Base-by-base conservation (phyloP, 2,797 vertebrate species). In the Leptoclinus maculatus region DNA sequence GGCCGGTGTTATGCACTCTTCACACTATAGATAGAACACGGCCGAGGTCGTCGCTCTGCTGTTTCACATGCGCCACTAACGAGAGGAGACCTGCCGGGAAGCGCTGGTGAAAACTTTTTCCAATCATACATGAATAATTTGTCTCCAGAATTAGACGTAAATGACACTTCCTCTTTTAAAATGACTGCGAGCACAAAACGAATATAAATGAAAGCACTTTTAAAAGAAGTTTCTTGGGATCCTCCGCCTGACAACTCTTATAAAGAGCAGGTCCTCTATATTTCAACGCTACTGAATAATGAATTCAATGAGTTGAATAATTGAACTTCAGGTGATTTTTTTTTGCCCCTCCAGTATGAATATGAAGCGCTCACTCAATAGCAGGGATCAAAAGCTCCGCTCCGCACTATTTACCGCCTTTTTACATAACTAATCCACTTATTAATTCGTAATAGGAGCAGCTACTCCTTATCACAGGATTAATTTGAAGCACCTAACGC, bases 401-500 rank as follows among this genome's bases (percentile, higher is more conserved):
- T n/a, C n/a, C n/a, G n/a, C n/a, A 17, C 79, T 84, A 84, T 88
- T 91, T 87, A 82, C 74, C 36, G 76, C 4, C 69, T 64, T 83
- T 84, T 86, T 66, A 78, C 82, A 77, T 79, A 21, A 47, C 62
- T 86, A 92, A 88, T 88, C 83, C 77, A 66, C 66, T 84, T 83
- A 81, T 86, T 89, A 83, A 85, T 88, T 86, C 88, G 87, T 88
- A 91, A 91, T 73, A 82, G 88, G 60, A 71, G 71, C 74, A 27
- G 76, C 78, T 78, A 86, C 83, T 87, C 78, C 79, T 87, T 88
- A 91, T 91, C 88, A 82, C 66, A 80, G 83, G 87, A 89, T 92
- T 92, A 90, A 72, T 78, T 75, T 77, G 47, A 78, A 83, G 84
- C 83, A 84, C 75, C 84, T 78, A 68, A 71, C 74, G 63, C 71